These are phyloP conservation scores for Chrysolina haemoptera DNA, from an alignment of 2,888 invertebrate genomes.

Conservation along the genomic window DNA sequence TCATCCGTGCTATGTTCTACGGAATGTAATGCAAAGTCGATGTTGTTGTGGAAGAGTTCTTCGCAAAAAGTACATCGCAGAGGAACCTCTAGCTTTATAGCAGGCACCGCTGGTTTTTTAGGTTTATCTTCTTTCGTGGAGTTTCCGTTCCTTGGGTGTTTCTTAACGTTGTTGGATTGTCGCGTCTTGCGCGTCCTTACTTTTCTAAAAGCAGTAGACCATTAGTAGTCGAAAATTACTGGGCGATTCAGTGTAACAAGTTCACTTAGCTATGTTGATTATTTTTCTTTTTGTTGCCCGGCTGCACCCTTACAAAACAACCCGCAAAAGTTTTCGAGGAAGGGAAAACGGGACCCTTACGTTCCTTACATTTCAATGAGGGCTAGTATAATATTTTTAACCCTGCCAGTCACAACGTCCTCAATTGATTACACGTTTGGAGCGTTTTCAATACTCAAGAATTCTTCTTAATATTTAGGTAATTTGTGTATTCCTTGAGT, in stretches of 20 bases:
- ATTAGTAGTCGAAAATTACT: background rate
- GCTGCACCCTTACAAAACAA: too few relatives aligned
- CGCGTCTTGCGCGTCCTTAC: background rate
- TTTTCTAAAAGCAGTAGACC: constrained; percentile 10
- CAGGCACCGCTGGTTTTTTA: constrained; percentile 30
- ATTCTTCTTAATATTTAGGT: too few relatives aligned
- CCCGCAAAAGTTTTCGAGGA: background rate
- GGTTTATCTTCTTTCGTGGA: constrained; percentile 19
- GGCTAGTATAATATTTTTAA: too few relatives aligned
- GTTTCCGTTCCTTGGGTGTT: constrained; percentile 71
- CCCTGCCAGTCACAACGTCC: too few relatives aligned
- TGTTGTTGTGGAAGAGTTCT: constrained; percentile 68
- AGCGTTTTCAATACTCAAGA: too few relatives aligned
- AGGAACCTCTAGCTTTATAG: constrained; percentile 55
- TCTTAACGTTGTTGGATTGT: constrained; percentile 60
- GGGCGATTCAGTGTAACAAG: background rate
- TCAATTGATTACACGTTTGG: too few relatives aligned
- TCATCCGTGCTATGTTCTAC: constrained; percentile 54
- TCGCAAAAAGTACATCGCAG: constrained; percentile 72
- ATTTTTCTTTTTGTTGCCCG: too few relatives aligned
- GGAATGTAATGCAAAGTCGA: constrained; percentile 59
- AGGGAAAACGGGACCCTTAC: too few relatives aligned
- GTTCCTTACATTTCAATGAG: too few relatives aligned
- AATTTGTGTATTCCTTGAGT: too few relatives aligned
- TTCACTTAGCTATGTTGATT: background rate